Conservation (phyloP, 2,113 vertebrate genomes). For the Mirounga angustirostris region DNA sequence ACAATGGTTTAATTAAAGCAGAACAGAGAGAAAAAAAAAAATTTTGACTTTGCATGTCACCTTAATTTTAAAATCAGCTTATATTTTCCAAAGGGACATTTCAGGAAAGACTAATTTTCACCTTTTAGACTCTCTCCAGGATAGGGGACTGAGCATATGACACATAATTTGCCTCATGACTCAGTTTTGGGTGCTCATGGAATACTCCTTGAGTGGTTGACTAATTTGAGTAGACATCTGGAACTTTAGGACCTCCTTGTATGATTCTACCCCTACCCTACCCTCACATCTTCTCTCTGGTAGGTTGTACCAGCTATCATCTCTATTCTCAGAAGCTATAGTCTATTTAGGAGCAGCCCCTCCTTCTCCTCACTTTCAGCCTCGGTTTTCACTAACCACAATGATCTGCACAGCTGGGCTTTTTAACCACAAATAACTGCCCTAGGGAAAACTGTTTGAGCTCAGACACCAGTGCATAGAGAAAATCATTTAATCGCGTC, state of each 20-base stretch:
- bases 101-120: not conserved
- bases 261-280: not conserved
- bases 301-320: accelerated
- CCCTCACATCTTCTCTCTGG: not conserved
- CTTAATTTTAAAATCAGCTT: not conserved
- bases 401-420: not conserved
- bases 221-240: not conserved
- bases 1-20: not conserved
- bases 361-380: not conserved
- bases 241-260: not conserved
- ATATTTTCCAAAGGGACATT: not conserved
- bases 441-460: not conserved
- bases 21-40: not conserved
- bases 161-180: not conserved
- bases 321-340: not conserved
- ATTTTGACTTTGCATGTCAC: not conserved
- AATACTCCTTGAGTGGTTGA: not conserved
- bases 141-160: not conserved
- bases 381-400: not conserved
- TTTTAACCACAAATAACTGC: not conserved
- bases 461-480: not conserved
- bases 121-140: not conserved
- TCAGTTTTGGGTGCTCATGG: not conserved
- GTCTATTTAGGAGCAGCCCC: accelerated
- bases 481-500: not conserved